Base-by-base conservation (phyloP, 2,888 invertebrate species). In the Tanytarsus gracilentus region DNA sequence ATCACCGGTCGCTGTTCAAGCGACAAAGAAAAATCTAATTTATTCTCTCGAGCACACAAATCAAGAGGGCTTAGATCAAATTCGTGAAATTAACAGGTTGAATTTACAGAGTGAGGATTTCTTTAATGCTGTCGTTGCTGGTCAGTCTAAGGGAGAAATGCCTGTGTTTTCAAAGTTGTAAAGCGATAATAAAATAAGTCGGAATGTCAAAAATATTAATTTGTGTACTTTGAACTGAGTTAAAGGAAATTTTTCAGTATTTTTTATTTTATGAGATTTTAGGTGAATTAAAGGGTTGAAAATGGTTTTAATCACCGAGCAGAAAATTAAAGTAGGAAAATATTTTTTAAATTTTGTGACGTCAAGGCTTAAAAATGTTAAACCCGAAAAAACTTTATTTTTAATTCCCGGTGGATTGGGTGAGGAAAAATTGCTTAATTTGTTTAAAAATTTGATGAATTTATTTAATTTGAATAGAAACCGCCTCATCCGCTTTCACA, bases 1-100 rank as follows among this genome's bases (percentile, higher is more conserved):
- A 72, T 95, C 94, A 75, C 98, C 98, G 0, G 85, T 98, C 4
- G 98, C 97, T 0, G 86, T 98, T 0, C 97, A 98, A 71, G 85
- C 86, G 3, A 88, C 92, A 0, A 99, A 99, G 71, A 76, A 82
- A 60, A 86, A 80, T 66, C 69, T 98, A 23, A 80, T 90, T 8
- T 96, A 88, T 72, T 87, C 95, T 0, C 80, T 93, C 66, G 93
- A 94, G 71, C 91, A 95, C 68, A 77, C 87, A 0, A 89, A 88
- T 14, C 81, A 86, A 64, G 88, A 94, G 61, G 91, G 95, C 9
- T 75, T 98, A n/a, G 83, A 92, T 66, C 90, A 91, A 67, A 86
- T 95, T 72, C 95, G 82, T 14, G 71, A 81, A 26, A 79, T 87
- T 70, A 97, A 97, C 73, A 86, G 87, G 71, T 71, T 80, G n/a